Base-by-base conservation (phyloP, 2,888 invertebrate species). In the Ditylenchus weischeri region DNA sequence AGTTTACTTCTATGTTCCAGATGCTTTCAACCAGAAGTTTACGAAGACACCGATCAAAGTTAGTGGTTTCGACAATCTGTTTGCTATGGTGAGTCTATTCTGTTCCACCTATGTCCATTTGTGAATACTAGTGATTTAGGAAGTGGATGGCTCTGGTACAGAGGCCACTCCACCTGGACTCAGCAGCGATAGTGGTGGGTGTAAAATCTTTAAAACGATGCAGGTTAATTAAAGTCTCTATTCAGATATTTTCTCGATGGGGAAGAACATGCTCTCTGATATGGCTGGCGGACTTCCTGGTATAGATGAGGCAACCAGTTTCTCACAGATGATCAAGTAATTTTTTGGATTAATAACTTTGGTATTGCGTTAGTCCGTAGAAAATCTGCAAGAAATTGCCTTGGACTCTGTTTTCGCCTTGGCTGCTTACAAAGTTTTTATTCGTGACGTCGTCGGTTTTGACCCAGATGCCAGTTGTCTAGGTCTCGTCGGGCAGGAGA, bases 231-330 rank as follows among this genome's bases (percentile, higher is more conserved):
- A 23, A 21, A 23, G 57, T 36, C 11, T 18, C 18, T 15, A 1
- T 75, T 21, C 89, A 84, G 90, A 90, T 18, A 87, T 90, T 86
- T 88, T 89, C 78, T 86, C 90, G 65, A 89, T 91, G 79, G 88
- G 88, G 57, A 91, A 91, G 85, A 89, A 90, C 62, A 86, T 96
- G 60, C 89, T 96, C 87, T 91, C 93, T 85, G 96, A 96, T 85
- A 89, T 98, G 78, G 88, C 96, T 50, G 92, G 93, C 57, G 93
- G 95, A 11, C 91, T 99, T 83, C 98, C 98, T 62, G 98, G 98
- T 54, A 96, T 98, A 82, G 98, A 99, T 86, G 98, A 99, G 85
- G 96, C 98, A 35, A 96, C 98, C 92, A 95, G 95, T 84, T 98
- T 96, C 85, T 93, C 95, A 6, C 96, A 98, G 88, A 96, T 98